phyloP scores from a whole-genome alignment of 2,797 vertebrate genomes.

The Molossus molossus region DNA sequence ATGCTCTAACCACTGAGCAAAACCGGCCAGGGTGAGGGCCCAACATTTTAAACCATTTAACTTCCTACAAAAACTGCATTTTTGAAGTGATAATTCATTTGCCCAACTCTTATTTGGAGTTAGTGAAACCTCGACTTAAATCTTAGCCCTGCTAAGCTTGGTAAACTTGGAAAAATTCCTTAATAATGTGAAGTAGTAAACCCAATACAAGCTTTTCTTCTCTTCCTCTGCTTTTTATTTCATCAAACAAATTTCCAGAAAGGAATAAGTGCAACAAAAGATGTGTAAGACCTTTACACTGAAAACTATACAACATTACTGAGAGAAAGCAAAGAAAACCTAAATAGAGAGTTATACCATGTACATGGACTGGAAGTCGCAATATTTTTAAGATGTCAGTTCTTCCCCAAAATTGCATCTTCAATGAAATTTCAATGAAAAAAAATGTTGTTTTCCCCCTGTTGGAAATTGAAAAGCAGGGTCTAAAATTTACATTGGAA shows the following conservation, averaged over 20 bases:
- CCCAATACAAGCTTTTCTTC: background rate
- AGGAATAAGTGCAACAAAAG: slow-evolving; percentile 52
- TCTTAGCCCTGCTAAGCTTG: slow-evolving; percentile 30
- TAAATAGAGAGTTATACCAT: background rate
- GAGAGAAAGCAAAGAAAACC: slow-evolving; percentile 12
- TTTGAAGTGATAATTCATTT: slow-evolving; percentile 55
- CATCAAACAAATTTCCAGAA: slow-evolving; percentile 26
- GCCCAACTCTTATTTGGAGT: slow-evolving; percentile 8
- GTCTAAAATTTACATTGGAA: slow-evolving; percentile 54
- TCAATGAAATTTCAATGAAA: slow-evolving; percentile 1
- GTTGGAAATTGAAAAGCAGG: slow-evolving; percentile 4
- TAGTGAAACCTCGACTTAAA: slow-evolving; percentile 46
- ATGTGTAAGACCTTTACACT: background rate
- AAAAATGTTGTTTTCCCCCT: background rate
- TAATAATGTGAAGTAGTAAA: background rate
- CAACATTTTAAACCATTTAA: background rate
- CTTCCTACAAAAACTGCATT: slow-evolving; percentile 1
- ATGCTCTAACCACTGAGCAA: no score
- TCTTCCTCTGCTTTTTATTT: slow-evolving; percentile 42
- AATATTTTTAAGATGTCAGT: slow-evolving; percentile 14
- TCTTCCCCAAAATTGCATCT: background rate
- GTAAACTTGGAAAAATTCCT: slow-evolving; percentile 37
- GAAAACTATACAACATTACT: background rate
- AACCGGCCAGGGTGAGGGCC: background rate
- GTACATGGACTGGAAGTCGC: background rate